Base-by-base conservation (phyloP, 2,797 vertebrate species). In the Galagoides demidoff region DNA sequence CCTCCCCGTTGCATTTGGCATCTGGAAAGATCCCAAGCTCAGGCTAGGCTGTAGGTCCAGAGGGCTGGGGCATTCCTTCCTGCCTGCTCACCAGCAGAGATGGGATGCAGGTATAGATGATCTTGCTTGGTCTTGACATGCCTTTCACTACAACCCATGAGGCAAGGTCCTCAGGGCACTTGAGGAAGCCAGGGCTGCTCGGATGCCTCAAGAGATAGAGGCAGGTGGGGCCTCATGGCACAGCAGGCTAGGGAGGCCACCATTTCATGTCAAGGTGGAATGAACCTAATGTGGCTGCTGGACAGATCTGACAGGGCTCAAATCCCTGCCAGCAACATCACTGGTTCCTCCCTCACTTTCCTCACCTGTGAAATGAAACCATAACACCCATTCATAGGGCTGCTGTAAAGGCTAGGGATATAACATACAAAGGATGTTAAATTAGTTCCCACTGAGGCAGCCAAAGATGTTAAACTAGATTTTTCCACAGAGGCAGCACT, bases 341-440 rank as follows among this genome's bases (percentile, higher is more conserved):
- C 4, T 7, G 23, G 55, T 52, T 85, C 82, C 45, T 68, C 25
- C 78, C 78, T 79, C 7, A 25, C 7, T 63, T 27, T 61, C 43
- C 70, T 92, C 31, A 86, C 70, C 70, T 95, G 11, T n/a, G 63
- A 92, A 79, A 68, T 0, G 61, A 25, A 82, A 66, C n/a, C 88
- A 43, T 19, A 45, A 43, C 5, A 39, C 31, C 49, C 34, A 88
- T 34, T 84, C 76, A 70, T 0, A 68, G 78, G 43, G 49, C 76
- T 91, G 59, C 61, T 85, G 1, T 37, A 84, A 77, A 10, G 11
- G 49, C 83, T 85, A 77, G 63, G 64, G 43, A 83, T 37, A 57
- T 25, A 63, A 85, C 8, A 31, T 29, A 76, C 34, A 64, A 86
- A 78, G 81, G 25, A 83, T 85, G 34, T 61, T 52, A 55, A 73